These are phyloP conservation scores for Chaetorhynchus papuensis DNA, from an alignment of 2,113 vertebrate genomes.

Conservation along the genomic window DNA sequence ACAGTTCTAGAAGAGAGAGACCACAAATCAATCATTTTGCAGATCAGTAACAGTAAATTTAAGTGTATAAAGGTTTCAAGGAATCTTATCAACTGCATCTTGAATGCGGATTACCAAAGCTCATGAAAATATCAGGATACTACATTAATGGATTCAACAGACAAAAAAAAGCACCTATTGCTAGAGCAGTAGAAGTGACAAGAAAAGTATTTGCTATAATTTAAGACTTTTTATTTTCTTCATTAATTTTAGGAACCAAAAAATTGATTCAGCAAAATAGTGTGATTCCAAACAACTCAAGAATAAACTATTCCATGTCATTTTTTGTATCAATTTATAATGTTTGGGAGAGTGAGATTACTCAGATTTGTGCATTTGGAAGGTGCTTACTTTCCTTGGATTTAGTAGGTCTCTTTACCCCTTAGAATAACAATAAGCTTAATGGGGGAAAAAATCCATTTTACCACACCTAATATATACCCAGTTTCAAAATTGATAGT, in stretches of 20 bases:
- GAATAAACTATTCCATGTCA: not conserved
- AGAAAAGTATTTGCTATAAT: not conserved
- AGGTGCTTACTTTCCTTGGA: not conserved
- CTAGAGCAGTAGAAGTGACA: not conserved
- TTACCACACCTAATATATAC: not conserved
- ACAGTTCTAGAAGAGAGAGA: slow-evolving; percentile 70
- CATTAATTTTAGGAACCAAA: not conserved
- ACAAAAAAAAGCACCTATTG: not conserved
- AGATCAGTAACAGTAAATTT: slow-evolving; percentile 66
- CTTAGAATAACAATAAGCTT: not conserved
- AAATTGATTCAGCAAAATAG: not conserved
- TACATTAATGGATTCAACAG: not conserved
- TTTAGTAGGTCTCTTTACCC: not conserved
- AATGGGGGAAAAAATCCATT: not conserved
- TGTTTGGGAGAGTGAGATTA: not conserved
- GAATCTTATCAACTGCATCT: slow-evolving; percentile 67
- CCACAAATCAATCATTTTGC: slow-evolving; percentile 77
- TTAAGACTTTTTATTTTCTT: not conserved
- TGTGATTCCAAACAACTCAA: not conserved
- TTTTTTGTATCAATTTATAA: not conserved
- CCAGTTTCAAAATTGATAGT: not conserved
- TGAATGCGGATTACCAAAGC: not conserved
- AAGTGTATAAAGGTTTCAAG: slow-evolving; percentile 66
- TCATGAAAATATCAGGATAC: not conserved
- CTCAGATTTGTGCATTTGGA: not conserved